Evolutionary conservation across 2,888 invertebrate genomes (phyloP).

Genomic region (Exocentrus adspersus): DNA sequence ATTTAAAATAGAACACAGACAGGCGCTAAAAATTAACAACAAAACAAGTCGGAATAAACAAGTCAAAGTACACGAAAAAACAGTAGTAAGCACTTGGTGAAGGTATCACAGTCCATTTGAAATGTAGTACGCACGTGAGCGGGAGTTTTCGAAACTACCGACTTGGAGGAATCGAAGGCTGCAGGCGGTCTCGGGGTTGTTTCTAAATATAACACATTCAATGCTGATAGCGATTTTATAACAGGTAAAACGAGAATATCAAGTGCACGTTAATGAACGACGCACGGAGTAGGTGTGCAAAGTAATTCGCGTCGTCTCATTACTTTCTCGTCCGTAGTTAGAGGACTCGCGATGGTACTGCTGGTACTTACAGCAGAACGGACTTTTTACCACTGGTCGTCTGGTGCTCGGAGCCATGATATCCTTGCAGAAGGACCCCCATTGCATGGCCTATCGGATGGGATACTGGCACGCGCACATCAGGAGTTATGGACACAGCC

Average conservation of each 20-base stretch:
- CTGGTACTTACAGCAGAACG: slow-evolving; percentile 15
- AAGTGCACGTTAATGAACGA: slow-evolving; percentile 54
- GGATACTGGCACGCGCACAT: slow-evolving; percentile 12
- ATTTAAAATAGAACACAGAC: background rate
- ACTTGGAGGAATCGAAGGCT: slow-evolving; percentile 27
- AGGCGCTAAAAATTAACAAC: slow-evolving; percentile 12
- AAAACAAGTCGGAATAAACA: slow-evolving; percentile 30
- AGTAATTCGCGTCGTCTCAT: slow-evolving; percentile 28
- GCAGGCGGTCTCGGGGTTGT: slow-evolving; percentile 42
- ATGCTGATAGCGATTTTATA: slow-evolving; percentile 45
- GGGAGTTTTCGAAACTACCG: slow-evolving; percentile 26
- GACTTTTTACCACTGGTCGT: slow-evolving; percentile 31
- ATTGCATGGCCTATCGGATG: background rate
- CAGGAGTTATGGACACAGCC: slow-evolving; percentile 3
- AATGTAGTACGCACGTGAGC: slow-evolving; percentile 19
- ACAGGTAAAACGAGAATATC: slow-evolving; percentile 63
- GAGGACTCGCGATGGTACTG: slow-evolving; percentile 17
- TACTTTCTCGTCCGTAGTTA: slow-evolving; percentile 18
- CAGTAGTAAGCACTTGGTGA: slow-evolving; percentile 30
- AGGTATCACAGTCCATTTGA: slow-evolving; percentile 26
- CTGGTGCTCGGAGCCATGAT: slow-evolving; percentile 5
- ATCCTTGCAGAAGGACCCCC: slow-evolving; percentile 27
- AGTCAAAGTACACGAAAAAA: slow-evolving; percentile 39
- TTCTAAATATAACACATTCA: slow-evolving; percentile 49
- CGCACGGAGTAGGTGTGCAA: slow-evolving; percentile 47